phyloP scores from a whole-genome alignment of 2,113 vertebrate genomes.

The Parotia lawesii region DNA sequence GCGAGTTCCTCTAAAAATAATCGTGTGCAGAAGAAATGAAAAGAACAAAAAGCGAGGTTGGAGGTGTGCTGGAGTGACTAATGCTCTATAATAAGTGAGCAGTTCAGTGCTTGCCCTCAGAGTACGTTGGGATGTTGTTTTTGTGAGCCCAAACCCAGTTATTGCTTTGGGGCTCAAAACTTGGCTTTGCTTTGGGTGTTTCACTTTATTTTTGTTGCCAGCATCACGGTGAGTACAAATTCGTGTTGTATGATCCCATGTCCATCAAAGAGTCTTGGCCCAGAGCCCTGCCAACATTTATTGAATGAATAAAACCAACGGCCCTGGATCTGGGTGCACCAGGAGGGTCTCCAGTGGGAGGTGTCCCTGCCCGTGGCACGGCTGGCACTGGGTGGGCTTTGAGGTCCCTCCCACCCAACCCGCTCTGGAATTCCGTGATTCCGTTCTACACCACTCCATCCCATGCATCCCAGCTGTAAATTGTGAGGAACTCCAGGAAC shows the following conservation, averaged over 20 bases:
- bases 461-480: rapidly evolving
- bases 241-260: too few relatives aligned
- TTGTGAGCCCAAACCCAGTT: background rate
- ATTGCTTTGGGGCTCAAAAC: background rate
- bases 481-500: background rate
- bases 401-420: background rate
- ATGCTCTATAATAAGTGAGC: constrained; percentile 24
- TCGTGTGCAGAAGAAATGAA: constrained; percentile 17
- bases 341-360: background rate
- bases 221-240: background rate
- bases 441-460: background rate
- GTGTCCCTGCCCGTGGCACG: background rate
- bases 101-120: background rate
- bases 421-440: rapidly evolving
- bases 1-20: constrained; percentile 41
- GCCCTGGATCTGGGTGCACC: background rate
- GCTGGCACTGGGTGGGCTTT: background rate
- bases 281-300: background rate
- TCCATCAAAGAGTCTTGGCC: background rate
- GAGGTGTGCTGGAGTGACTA: constrained; percentile 65
- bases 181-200: background rate
- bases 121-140: background rate
- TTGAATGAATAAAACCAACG: rapidly evolving
- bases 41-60: constrained; percentile 50
- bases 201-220: background rate